Conservation (phyloP, 2,113 vertebrate genomes). For the Anhinga rufa region DNA sequence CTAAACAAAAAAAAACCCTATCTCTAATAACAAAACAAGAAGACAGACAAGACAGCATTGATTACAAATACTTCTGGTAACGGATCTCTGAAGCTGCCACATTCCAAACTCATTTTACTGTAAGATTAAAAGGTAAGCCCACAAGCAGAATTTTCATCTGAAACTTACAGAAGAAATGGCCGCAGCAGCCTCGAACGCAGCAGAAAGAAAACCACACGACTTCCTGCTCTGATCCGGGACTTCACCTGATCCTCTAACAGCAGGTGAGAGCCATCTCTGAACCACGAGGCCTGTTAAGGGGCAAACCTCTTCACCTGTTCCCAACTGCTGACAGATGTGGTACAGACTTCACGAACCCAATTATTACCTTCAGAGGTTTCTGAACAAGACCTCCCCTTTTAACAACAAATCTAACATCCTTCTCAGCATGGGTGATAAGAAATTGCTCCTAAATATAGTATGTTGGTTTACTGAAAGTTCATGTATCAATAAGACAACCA, state of each 20-base stretch:
- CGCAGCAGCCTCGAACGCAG: accelerated
- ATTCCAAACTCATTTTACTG: not conserved
- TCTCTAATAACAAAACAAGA: not conserved
- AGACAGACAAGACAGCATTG: not conserved
- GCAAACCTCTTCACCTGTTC: not conserved
- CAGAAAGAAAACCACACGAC: not conserved
- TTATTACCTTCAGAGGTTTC: not conserved
- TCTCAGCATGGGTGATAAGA: not conserved
- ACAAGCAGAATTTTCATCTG: not conserved
- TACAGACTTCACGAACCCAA: not conserved
- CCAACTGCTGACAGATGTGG: not conserved
- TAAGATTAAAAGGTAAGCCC: not conserved
- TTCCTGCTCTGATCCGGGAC: no score
- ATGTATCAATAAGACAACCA: not conserved
- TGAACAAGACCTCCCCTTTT: not conserved
- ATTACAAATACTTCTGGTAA: not conserved
- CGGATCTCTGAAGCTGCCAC: not conserved
- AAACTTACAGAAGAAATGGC: not conserved
- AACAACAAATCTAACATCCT: not conserved
- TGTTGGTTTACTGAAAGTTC: not conserved
- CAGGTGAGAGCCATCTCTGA: not conserved
- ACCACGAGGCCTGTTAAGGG: not conserved
- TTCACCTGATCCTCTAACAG: not conserved
- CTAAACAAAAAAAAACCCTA: not conserved
- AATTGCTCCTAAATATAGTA: not conserved